Evolutionary conservation across 2,113 vertebrate genomes (phyloP).

Genomic region (Cricetomys ansorgei): DNA sequence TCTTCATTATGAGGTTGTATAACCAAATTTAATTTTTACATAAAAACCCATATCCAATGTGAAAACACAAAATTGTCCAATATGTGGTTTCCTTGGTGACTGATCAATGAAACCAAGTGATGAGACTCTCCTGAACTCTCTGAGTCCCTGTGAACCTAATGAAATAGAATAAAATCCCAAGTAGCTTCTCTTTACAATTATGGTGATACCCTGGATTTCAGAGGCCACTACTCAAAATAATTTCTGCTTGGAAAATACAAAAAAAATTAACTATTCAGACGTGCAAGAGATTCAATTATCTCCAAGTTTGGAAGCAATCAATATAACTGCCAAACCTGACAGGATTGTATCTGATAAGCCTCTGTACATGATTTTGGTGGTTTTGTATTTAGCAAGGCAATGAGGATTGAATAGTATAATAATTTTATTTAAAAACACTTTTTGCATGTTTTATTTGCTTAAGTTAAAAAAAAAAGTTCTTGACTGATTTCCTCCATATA

Average conservation of each 20-base stretch:
- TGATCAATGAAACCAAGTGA: not conserved
- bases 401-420: not conserved
- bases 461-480: not conserved
- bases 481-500: not conserved
- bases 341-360: not conserved
- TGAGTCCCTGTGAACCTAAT: not conserved
- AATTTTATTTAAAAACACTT: not conserved
- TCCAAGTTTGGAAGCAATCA: not conserved
- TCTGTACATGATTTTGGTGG: not conserved
- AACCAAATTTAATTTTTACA: conserved; percentile 27
- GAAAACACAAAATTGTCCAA: not conserved
- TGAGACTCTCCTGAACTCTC: not conserved
- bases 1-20: conserved; percentile 20
- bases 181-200: no score
- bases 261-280: not conserved
- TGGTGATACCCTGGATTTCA: not conserved
- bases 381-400: not conserved
- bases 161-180: not conserved
- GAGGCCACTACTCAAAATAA: not conserved
- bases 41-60: not conserved
- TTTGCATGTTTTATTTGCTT: not conserved
- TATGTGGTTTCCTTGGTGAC: not conserved
- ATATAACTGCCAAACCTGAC: not conserved
- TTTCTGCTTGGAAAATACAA: not conserved
- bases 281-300: not conserved